Evolutionary conservation across 2,888 invertebrate genomes (phyloP), one percentile per base, ranked within the genome.

Genomic region (Ypsolopha sequella): DNA sequence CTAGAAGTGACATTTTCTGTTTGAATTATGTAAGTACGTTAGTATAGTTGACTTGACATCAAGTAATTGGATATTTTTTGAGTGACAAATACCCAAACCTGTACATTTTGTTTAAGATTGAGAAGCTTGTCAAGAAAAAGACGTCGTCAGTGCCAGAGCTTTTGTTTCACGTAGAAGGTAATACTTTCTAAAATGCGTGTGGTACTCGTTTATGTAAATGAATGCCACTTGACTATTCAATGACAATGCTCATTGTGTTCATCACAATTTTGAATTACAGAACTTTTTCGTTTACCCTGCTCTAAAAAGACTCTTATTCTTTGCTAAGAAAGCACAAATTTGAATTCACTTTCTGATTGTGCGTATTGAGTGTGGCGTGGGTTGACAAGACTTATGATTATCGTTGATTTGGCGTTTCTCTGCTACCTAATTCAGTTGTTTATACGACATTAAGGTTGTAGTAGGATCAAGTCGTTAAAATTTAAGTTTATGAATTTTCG

Each of bases 391-490:
- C 67, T 67, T 76, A 80, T 74, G 77, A 77, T 82, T 84, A 84
- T 84, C 79, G 75, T 70, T 68, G 70, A 76, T 80, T 80, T 78
- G 80, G 76, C 76, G 77, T 82, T 82, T 80, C 80, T 76, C 75
- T 61, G 82, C 81, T 82, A 82, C 82, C 76, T 81, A 79, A 78
- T 81, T 79, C 75, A 82, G 77, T 82, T 82, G 41, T 76, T 79
- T 72, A 70, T 73, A 78, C 72, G 74, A 76, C 68, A 80, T 81
- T 80, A 73, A 75, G 69, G 70, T 76, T 80, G 80, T 80, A 82
- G 80, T 77, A 76, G 79, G 80, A 68, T 68, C 68, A 65, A 70
- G 69, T 73, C 69, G 74, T 69, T 65, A 66, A 70, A 64, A 66
- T 73, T 71, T n/a, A n/a, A n/a, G n/a, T n/a, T 68, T 68, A 68